These are phyloP conservation scores for Torymus aiolomorphi DNA, from an alignment of 2,888 invertebrate species.

Conservation along the genomic window DNA sequence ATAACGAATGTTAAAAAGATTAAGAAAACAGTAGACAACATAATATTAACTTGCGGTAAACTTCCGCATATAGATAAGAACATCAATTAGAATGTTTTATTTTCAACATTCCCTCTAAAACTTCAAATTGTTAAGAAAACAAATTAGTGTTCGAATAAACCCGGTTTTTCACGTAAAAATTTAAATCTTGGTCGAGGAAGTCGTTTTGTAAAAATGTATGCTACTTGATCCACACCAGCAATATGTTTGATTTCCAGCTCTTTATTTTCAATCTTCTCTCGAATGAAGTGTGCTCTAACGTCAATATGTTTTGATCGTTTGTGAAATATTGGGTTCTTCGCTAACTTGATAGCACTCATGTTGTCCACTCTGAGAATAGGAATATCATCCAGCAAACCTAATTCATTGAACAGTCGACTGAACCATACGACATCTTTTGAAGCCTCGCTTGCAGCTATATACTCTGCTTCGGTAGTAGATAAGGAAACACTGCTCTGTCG, in stretches of 20 bases:
- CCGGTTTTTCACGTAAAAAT: slow-evolving; percentile 34
- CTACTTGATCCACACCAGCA: slow-evolving; percentile 45
- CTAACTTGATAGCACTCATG: slow-evolving; percentile 55
- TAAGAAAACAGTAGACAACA: too few species aligned
- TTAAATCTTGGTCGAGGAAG: slow-evolving; percentile 40
- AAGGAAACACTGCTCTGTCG: slow-evolving; percentile 54
- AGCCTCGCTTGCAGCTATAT: slow-evolving; percentile 56
- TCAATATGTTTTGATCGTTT: slow-evolving; percentile 55
- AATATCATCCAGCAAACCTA: slow-evolving; percentile 14
- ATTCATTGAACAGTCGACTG: slow-evolving; percentile 43
- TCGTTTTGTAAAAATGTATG: slow-evolving; percentile 51
- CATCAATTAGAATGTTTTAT: too few species aligned
- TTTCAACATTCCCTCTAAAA: too few species aligned
- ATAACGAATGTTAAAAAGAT: too few species aligned
- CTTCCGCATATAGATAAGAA: too few species aligned
- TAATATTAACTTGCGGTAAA: too few species aligned
- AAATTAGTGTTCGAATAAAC: neutral
- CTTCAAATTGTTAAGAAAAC: neutral
- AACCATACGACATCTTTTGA: slow-evolving; percentile 55
- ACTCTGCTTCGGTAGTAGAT: slow-evolving; percentile 49
- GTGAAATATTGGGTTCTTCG: slow-evolving; percentile 53
- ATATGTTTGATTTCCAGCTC: slow-evolving; percentile 48
- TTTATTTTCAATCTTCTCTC: slow-evolving; percentile 48
- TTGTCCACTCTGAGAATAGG: slow-evolving; percentile 54
- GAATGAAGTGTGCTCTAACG: slow-evolving; percentile 53